A percentile compares a stretch with the other conserved stretches of the same genome.
Evolutionary conservation across 2,113 vertebrate species (phyloP).

Genomic region (Perca flavescens): DNA sequence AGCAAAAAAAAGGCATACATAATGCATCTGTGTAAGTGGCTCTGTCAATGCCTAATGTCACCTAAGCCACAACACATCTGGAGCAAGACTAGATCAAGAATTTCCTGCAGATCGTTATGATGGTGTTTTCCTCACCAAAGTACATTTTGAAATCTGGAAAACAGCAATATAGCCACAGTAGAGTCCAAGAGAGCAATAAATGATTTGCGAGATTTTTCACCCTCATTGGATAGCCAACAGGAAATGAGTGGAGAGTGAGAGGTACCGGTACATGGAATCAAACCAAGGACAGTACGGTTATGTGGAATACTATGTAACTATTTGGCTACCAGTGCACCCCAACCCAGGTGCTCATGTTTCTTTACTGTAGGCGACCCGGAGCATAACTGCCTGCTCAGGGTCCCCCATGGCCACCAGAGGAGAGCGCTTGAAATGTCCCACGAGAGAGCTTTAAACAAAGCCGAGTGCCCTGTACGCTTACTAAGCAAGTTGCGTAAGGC

Average conservation of each 20-base stretch:
- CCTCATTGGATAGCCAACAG: not conserved
- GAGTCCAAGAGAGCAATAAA: not conserved
- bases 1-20: conserved; percentile 28
- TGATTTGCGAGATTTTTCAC: not conserved
- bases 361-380: too few relatives aligned
- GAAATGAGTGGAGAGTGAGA: not conserved
- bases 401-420: too few relatives aligned
- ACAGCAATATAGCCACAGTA: not conserved
- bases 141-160: not conserved
- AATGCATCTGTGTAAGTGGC: conserved; percentile 32
- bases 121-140: not conserved
- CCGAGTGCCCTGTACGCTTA: too few relatives aligned
- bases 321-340: not conserved
- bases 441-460: too few relatives aligned
- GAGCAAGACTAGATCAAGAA: not conserved
- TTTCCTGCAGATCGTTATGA: not conserved
- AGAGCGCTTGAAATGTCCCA: too few relatives aligned
- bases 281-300: not conserved
- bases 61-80: not conserved
- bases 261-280: not conserved
- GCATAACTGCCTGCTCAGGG: too few relatives aligned
- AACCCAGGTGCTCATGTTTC: not conserved
- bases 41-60: not conserved
- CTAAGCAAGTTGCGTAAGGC: too few relatives aligned
- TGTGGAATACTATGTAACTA: not conserved